Percentiles rank a stretch among this genome's conserved stretches.
phyloP scores from a whole-genome alignment of 2,113 vertebrate genomes.

The Macrotus californicus region DNA sequence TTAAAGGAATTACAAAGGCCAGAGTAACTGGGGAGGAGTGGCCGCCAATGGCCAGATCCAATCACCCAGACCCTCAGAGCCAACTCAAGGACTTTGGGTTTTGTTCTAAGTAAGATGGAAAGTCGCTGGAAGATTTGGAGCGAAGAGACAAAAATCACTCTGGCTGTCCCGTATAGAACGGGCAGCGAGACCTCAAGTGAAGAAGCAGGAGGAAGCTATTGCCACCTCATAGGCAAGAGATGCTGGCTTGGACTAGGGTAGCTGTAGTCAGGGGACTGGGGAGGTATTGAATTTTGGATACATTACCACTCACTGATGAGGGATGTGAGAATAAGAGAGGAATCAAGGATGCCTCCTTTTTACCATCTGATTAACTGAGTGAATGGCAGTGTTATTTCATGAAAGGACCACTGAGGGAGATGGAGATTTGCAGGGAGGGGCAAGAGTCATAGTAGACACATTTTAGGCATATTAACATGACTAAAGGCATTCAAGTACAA shows the following conservation, averaged over 20 bases:
- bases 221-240: not conserved
- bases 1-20: not conserved
- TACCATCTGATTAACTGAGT: not conserved
- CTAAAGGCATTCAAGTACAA: not conserved
- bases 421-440: not conserved
- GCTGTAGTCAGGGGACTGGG: not conserved
- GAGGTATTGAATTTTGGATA: not conserved
- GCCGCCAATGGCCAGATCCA: too few species aligned
- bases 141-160: not conserved
- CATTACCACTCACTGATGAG: not conserved
- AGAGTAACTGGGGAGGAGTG: not conserved
- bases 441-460: not conserved
- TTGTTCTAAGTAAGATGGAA: not conserved
- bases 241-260: not conserved
- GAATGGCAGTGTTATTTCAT: not conserved
- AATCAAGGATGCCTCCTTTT: not conserved
- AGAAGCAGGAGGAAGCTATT: not conserved
- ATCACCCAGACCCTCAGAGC: not conserved
- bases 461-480: not conserved
- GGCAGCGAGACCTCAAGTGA: fast-evolving
- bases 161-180: too few species aligned
- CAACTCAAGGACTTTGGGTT: not conserved
- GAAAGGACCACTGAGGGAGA: not conserved
- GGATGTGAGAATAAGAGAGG: not conserved
- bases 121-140: not conserved